Evolutionary conservation across 2,888 invertebrate genomes (phyloP), one percentile per base, ranked within the genome.

Genomic region (Muscina levida): DNA sequence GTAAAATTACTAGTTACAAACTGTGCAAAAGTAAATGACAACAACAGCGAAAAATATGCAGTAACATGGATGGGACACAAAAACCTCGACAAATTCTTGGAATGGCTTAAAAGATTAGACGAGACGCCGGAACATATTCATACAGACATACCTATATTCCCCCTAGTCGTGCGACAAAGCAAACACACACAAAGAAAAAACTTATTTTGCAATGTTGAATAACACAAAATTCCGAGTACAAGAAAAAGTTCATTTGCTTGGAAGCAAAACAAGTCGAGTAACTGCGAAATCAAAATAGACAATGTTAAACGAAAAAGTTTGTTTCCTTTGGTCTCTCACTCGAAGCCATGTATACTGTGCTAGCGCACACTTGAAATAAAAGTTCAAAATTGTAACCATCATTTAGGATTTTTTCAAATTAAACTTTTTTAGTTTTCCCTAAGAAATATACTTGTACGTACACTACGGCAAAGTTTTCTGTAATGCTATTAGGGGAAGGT

Each of bases 81-180:
- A 59, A 51, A 72, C 17, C 46, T 19, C 48, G 31, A 31, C 37
- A 39, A 65, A 72, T 80, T 65, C 22, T n/a, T 56, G 57, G 62
- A 39, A 62, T 62, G 42, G 76, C 72, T 80, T 80, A 80, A 80
- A 70, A 76, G 76, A 65, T 80, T 73, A 76, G 75, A 72, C 79
- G 67, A 79, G 75, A 79, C 79, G 59, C 72, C 56, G 13, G 11
- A n/a, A 59, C 5, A 37, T 37, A 39, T 11, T 26, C 17, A 37
- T 17, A 37, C 59, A 62, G 6, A 17, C 62, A 42, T 4, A 57
- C 17, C n/a, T 8, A 57, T 26, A 57, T 31, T 46, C 57, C n/a
- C n/a, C n/a, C 11, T 22, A 3, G 31, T 4, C 17, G 46, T 42
- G 11, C n/a, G n/a, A n/a, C n/a, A n/a, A n/a, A n/a, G n/a, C n/a